These are phyloP conservation scores for Parnassius glacialis DNA, from an alignment of 2,888 invertebrate species.

Conservation along the genomic window DNA sequence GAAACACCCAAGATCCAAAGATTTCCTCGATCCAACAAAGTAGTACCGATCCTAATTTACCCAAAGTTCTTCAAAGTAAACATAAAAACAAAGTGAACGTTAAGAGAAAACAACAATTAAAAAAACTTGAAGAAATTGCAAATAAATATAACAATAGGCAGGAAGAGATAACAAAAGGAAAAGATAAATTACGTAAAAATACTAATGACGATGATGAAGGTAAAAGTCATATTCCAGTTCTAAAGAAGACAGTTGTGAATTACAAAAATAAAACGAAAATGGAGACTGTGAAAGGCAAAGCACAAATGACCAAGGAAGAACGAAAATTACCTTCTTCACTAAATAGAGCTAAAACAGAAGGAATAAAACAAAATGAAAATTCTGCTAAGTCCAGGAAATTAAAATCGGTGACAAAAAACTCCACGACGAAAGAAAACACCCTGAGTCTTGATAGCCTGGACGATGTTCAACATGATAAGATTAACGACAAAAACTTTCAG, in stretches of 20 bases:
- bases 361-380: constrained; percentile 27
- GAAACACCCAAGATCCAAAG: constrained; percentile 55
- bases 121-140: constrained; percentile 66
- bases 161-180: constrained; percentile 38
- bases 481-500: constrained; percentile 44
- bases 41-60: constrained; percentile 52
- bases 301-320: constrained; percentile 26
- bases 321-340: constrained; percentile 12
- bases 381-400: constrained; percentile 27
- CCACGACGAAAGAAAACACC: constrained; percentile 51
- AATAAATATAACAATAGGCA: constrained; percentile 58
- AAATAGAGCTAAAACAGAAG: constrained; percentile 17
- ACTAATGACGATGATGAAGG: constrained; percentile 33
- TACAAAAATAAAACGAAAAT: constrained; percentile 28
- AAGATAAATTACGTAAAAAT: constrained; percentile 27
- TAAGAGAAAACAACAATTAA: constrained; percentile 62
- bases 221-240: constrained; percentile 61
- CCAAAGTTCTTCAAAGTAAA: constrained; percentile 45
- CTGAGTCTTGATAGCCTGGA: constrained; percentile 73
- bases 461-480: constrained; percentile 37
- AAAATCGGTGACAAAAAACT: constrained; percentile 31
- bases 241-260: constrained; percentile 40
- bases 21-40: constrained; percentile 51
- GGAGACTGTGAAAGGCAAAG: constrained; percentile 13
- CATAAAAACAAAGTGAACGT: constrained; percentile 46